Conservation (phyloP, 2,113 vertebrate species). For the Emydura subglobosa region DNA sequence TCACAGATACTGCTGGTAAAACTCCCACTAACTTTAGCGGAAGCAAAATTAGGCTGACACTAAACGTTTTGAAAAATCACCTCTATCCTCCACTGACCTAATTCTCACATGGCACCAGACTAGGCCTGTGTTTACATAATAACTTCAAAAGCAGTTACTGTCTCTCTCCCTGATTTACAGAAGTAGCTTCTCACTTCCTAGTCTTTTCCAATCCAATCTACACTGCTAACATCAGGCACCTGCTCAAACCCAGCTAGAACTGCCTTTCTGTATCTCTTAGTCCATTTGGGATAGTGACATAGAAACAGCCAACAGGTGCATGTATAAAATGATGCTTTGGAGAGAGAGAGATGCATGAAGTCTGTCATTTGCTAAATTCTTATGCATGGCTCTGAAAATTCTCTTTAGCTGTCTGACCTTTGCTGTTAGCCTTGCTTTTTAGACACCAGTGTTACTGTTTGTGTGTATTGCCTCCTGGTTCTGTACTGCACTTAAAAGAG, state of each 20-base stretch:
- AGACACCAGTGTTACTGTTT: neutral
- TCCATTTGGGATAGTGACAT: neutral
- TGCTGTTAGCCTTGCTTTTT: neutral
- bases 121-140: neutral
- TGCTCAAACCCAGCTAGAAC: accelerated
- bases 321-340: neutral
- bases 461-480: neutral
- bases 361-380: neutral
- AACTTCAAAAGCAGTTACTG: neutral
- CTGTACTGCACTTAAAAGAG: neutral
- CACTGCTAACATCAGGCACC: accelerated
- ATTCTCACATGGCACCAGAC: neutral
- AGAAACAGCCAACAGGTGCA: neutral
- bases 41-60: neutral
- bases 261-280: accelerated
- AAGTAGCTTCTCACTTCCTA: neutral
- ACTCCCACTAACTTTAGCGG: neutral
- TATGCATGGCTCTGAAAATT: neutral
- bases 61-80: neutral
- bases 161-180: neutral
- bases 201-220: neutral
- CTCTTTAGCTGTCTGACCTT: neutral
- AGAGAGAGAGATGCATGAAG: neutral
- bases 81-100: neutral
- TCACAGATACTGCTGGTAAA: neutral